Evolutionary conservation across 2,888 invertebrate species (phyloP).

Genomic region (Noctua janthe): DNA sequence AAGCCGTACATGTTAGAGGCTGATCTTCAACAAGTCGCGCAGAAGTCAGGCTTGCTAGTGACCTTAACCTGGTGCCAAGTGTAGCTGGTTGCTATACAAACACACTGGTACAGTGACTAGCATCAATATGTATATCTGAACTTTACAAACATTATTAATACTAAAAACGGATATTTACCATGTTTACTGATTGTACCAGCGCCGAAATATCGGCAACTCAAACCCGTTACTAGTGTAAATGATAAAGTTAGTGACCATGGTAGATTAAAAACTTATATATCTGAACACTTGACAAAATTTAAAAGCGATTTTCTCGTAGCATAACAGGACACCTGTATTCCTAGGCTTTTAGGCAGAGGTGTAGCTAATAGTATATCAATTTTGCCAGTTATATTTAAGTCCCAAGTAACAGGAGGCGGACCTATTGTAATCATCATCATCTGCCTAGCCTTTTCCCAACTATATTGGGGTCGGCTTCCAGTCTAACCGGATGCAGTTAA

Average conservation of each 20-base stretch:
- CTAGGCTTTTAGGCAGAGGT: neutral
- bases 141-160: too few relatives aligned
- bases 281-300: neutral
- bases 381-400: neutral
- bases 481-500: too few relatives aligned
- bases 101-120: constrained; percentile 9
- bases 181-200: too few relatives aligned
- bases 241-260: too few relatives aligned
- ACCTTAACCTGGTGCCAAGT: constrained; percentile 50
- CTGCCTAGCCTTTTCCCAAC: too few relatives aligned
- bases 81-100: constrained; percentile 42
- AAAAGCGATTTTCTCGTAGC: neutral
- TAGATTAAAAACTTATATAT: neutral
- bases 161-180: too few relatives aligned
- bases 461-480: too few relatives aligned
- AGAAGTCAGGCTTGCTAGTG: constrained; percentile 18
- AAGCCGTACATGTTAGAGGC: constrained; percentile 53
- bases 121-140: neutral
- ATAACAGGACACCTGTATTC: neutral
- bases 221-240: too few relatives aligned
- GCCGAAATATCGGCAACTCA: too few relatives aligned
- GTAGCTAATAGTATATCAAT: neutral
- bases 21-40: constrained; percentile 46
- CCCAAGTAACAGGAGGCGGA: neutral
- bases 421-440: neutral